Base-by-base conservation (phyloP, 2,888 invertebrate species). In the Sussaba pulchella region DNA sequence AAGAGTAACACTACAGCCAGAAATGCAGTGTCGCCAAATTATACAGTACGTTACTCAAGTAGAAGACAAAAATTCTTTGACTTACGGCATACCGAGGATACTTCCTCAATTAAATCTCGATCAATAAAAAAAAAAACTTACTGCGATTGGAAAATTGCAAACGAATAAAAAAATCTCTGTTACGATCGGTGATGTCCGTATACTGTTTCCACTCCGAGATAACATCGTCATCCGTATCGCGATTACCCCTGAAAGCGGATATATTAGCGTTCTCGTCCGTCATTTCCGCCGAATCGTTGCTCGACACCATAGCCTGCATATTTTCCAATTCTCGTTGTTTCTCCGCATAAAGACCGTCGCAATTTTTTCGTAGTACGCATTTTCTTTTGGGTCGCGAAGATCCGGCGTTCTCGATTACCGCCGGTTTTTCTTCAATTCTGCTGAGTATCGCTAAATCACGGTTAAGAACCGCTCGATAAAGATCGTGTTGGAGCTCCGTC, bases 391-490 rank as follows among this genome's bases (percentile, higher is more conserved):
- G 90, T 72, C 88, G 88, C 5, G 80, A 76, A 89, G 79, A 5
- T 81, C 85, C 78, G 19, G 84, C 82, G 0, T 31, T 31, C 6
- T 72, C 50, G 8, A 87, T 63, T 54, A 87, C 83, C n/a, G 66
- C 12, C 21, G 74, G 59, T 14, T 76, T 19, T 31, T 82, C 36
- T 12, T 85, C 45, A 0, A 83, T 82, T 79, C 85, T 88, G 0
- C 61, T 66, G 14, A 90, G 39, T 10, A 67, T 82, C 2, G 83
- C 59, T 10, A 93, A 82, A 85, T 93, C 92, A n/a, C 90, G 90
- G 75, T 94, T 93, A 0, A 95, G 86, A 19, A 94, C 92, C 0
- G 93, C 93, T 31, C 83, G 91, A 87, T 96, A 96, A 64, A 95
- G 90, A 31, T 93, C 91, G 64, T 92, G 90, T 88, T 96, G 96